Evolutionary conservation across 2,113 vertebrate species (phyloP).

Genomic region (Gallinago jamesoni): DNA sequence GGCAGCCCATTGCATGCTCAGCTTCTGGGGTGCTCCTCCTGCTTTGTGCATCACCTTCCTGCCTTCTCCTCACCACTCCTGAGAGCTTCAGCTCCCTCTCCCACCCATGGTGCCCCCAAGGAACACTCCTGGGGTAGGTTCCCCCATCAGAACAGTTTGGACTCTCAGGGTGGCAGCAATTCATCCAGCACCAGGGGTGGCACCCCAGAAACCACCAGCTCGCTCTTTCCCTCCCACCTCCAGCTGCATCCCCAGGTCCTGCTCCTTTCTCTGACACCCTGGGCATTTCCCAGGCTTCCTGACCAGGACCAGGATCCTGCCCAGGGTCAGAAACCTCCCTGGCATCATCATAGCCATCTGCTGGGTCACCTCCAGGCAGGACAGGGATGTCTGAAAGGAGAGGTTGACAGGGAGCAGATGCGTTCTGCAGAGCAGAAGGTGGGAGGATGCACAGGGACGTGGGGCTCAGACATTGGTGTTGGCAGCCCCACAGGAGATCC

Average conservation of each 20-base stretch:
- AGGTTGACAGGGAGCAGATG: not conserved
- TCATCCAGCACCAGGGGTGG: not conserved
- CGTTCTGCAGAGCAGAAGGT: not conserved
- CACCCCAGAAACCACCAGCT: not conserved
- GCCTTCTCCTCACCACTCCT: too few relatives aligned
- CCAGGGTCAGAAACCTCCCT: not conserved
- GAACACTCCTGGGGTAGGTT: not conserved
- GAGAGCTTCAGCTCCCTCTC: too few relatives aligned
- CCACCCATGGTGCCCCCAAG: rapidly evolving
- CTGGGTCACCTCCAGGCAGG: not conserved
- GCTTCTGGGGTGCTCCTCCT: not conserved
- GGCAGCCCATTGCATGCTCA: not conserved
- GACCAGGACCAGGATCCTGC: not conserved
- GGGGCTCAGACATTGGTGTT: not conserved
- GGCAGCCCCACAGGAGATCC: not conserved
- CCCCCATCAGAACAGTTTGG: too few relatives aligned
- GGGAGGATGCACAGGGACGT: not conserved
- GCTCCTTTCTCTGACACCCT: not conserved
- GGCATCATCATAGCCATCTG: too few relatives aligned
- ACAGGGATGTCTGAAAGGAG: not conserved
- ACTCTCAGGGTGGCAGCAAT: not conserved
- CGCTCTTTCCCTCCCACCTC: not conserved
- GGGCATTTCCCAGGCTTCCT: not conserved
- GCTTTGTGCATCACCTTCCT: not conserved
- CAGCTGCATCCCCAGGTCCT: too few relatives aligned